Evolutionary conservation across 2,888 invertebrate species (phyloP).

Genomic region (Phyto melanocephala): DNA sequence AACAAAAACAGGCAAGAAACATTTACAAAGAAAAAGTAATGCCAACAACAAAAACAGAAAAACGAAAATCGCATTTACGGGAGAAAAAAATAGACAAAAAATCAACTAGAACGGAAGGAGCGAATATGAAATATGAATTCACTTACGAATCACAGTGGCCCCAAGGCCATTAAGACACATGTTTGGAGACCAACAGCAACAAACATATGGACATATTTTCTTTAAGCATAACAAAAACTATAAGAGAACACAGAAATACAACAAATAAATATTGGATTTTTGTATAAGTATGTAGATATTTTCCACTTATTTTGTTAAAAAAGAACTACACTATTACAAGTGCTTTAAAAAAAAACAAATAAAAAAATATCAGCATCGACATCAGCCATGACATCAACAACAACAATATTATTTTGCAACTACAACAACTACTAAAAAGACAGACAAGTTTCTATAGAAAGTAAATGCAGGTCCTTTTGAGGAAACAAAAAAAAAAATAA

Average conservation of each 20-base stretch:
- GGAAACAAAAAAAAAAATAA: background rate
- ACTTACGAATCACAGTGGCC: slow-evolving; percentile 75
- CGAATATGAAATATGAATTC: slow-evolving; percentile 77
- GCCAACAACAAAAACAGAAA: slow-evolving; percentile 33
- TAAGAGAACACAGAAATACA: background rate
- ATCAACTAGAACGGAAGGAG: slow-evolving; percentile 32
- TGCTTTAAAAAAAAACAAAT: slow-evolving; percentile 10
- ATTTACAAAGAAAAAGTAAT: slow-evolving; percentile 54
- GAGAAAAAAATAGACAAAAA: slow-evolving; percentile 36
- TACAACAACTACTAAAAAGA: slow-evolving; percentile 9
- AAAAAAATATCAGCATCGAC: slow-evolving; percentile 26
- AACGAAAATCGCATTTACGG: slow-evolving; percentile 37
- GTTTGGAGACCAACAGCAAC: background rate
- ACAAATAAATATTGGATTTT: slow-evolving; percentile 50
- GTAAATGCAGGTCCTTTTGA: slow-evolving; percentile 37
- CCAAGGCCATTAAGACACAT: slow-evolving; percentile 73
- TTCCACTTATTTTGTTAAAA: background rate
- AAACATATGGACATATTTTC: background rate
- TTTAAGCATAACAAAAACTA: slow-evolving; percentile 4
- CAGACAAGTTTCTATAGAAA: slow-evolving; percentile 23
- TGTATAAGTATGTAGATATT: slow-evolving; percentile 6
- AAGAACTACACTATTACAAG: slow-evolving; percentile 16
- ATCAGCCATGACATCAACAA: slow-evolving; percentile 45
- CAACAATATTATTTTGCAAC: background rate
- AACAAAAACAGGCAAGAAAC: slow-evolving; percentile 13